A percentile compares a stretch with the other conserved stretches of the same genome.
These are phyloP conservation scores for Heliornis fulica DNA, from an alignment of 2,113 vertebrate species.

Conservation along the genomic window DNA sequence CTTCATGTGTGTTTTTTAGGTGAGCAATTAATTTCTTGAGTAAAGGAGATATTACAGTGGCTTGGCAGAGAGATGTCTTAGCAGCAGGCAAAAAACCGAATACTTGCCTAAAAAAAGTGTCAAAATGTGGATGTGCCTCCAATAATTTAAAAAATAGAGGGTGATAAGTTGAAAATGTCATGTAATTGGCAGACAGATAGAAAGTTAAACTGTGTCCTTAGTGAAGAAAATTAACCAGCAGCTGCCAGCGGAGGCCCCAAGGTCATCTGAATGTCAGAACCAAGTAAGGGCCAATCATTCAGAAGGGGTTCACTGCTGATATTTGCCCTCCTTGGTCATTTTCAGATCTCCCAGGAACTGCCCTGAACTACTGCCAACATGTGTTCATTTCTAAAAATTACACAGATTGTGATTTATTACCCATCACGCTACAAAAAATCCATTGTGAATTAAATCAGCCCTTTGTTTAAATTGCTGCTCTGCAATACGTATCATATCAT, in stretches of 20 bases:
- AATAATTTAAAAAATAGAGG: conserved; percentile 85
- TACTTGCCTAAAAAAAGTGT: conserved; percentile 72
- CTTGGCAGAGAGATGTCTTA: conserved; percentile 25
- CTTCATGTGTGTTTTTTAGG: neutral
- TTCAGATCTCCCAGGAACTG: conserved; percentile 80
- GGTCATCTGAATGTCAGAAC: conserved; percentile 94
- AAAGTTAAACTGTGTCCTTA: conserved; percentile 87
- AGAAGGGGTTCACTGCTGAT: conserved; percentile 82
- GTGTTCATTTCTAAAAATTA: conserved; percentile 88
- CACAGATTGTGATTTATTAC: conserved; percentile 98
- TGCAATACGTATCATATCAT: conserved; percentile 88
- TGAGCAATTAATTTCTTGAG: conserved; percentile 40
- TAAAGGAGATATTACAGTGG: neutral
- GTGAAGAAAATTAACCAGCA: conserved; percentile 86
- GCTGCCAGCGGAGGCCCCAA: conserved; percentile 82
- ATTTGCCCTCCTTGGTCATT: conserved; percentile 80
- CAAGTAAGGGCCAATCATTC: conserved; percentile 91
- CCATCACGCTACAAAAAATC: conserved; percentile 88
- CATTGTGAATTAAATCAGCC: conserved; percentile 96
- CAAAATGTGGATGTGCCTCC: conserved; percentile 81
- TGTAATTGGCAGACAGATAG: conserved; percentile 86
- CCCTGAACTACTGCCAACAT: conserved; percentile 83
- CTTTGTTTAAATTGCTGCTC: conserved; percentile 88
- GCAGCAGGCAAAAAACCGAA: conserved; percentile 46
- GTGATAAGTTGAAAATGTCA: conserved; percentile 88